Evolutionary conservation across 1,140 invertebrate species (phyloP), one percentile per base, ranked within the genome.

Genomic region (Helicoverpa zea): DNA sequence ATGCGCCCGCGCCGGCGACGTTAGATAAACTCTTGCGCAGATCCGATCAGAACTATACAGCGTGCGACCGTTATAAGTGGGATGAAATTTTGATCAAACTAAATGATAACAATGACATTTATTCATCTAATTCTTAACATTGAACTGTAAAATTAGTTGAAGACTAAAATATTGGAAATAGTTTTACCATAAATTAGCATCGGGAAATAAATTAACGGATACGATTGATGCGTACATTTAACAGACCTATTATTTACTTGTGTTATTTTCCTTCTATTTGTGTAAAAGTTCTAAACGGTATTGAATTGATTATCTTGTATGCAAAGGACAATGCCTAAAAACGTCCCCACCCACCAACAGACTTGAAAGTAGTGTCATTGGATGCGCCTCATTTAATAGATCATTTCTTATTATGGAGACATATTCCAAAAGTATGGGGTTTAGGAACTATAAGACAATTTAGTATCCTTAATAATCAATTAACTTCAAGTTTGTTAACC

Each of bases 21-120:
- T 54, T 54, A 79, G 76, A 81, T 82, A 82, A 80, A 82, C 73
- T 84, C 66, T 76, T 76, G 76, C 80, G 68, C 68, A 81, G 82
- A 84, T 84, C 75, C 51, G 54, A 84, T 84, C 80, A 61, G 51
- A 54, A n/a, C 61, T 64, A 66, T 64, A 77, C 59, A 77, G 61
- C 61, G 59, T 66, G 61, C 29, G 73, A 76, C 73, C 58, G 73
- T n/a, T 77, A 54, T 66, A 77, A 66, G 12, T 64, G 75, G 61
- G 47, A 64, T 64, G 47, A 66, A 52, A 76, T 63, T 76, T 63
- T 63, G 73, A 76, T 76, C 63, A 76, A 56, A 30, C 43, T 51
- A 61, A 61, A 76, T 76, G 58, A 76, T 76, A 76, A 13, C 18
- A 13, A 63, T 63, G 43, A 76, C 58, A 63, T 63, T 76, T 76